Conservation (phyloP, 2,888 invertebrate genomes). For the Gandaritis pyraliata region DNA sequence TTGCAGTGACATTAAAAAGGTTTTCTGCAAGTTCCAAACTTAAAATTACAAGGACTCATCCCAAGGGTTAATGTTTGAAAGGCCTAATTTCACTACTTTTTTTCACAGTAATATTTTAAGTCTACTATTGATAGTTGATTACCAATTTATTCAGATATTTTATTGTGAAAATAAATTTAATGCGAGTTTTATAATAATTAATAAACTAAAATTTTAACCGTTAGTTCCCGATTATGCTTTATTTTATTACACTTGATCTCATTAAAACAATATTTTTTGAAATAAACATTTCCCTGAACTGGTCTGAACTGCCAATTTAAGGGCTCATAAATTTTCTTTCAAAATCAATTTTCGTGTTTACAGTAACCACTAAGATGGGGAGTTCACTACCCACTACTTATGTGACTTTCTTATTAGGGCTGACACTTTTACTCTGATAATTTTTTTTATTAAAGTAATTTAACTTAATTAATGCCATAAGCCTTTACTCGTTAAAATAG, state of each 20-base stretch:
- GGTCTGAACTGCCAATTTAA: constrained; percentile 52
- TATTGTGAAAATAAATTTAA: no score
- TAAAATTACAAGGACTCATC: neutral
- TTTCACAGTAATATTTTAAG: no score
- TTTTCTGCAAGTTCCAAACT: constrained; percentile 2
- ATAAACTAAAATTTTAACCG: neutral
- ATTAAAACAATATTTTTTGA: constrained; percentile 44
- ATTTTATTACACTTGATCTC: constrained; percentile 17
- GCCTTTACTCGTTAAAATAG: no score
- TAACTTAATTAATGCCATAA: no score
- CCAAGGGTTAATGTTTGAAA: neutral
- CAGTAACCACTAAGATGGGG: constrained; percentile 70
- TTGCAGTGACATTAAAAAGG: constrained; percentile 9
- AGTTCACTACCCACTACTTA: constrained; percentile 69
- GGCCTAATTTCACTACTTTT: no score
- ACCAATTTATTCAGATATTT: no score
- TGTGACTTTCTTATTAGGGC: constrained; percentile 53
- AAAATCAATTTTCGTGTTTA: constrained; percentile 83
- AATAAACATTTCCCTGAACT: constrained; percentile 72
- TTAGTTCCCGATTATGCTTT: neutral
- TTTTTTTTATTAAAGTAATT: neutral
- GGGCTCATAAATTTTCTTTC: constrained; percentile 64
- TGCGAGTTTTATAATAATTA: no score
- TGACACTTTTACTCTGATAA: constrained; percentile 33
- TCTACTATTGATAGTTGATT: no score